Conservation (phyloP, 2,113 vertebrate species). For the Hippoglossus stenolepis region DNA sequence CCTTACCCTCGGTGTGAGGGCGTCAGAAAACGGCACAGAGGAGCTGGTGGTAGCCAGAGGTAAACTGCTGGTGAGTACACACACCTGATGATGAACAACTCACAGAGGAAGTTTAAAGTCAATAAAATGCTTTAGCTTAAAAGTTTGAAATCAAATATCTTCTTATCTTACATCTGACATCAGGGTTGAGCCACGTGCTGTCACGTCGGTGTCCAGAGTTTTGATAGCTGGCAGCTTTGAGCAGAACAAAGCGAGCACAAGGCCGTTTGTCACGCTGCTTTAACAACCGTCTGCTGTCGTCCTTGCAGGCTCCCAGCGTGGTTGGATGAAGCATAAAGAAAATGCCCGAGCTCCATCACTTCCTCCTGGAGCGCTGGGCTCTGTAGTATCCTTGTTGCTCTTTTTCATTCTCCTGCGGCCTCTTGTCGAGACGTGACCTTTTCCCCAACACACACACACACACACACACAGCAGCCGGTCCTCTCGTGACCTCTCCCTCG, state of each 20-base stretch:
- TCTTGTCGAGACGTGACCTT: slow-evolving; percentile 10
- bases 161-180: too few relatives aligned
- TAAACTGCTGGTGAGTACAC: slow-evolving; percentile 80
- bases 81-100: too few relatives aligned
- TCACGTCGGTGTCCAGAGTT: too few relatives aligned
- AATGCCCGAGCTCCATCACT: slow-evolving; percentile 83
- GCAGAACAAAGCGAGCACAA: background rate
- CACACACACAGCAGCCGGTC: slow-evolving; percentile 17
- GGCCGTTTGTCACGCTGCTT: slow-evolving; percentile 27
- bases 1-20: slow-evolving; percentile 36
- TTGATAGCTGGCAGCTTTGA: slow-evolving; percentile 34
- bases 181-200: background rate
- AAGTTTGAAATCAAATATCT: too few relatives aligned
- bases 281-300: slow-evolving; percentile 46
- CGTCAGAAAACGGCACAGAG: slow-evolving; percentile 44
- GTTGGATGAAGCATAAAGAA: slow-evolving; percentile 88
- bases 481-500: slow-evolving; percentile 53
- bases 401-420: background rate
- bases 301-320: slow-evolving; percentile 83
- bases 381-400: slow-evolving; percentile 84
- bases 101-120: too few relatives aligned
- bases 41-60: slow-evolving; percentile 73
- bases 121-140: too few relatives aligned
- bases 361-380: slow-evolving; percentile 83
- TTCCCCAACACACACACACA: background rate